phyloP scores from a whole-genome alignment of 2,888 invertebrate genomes.

The Agriopis aurantiaria region DNA sequence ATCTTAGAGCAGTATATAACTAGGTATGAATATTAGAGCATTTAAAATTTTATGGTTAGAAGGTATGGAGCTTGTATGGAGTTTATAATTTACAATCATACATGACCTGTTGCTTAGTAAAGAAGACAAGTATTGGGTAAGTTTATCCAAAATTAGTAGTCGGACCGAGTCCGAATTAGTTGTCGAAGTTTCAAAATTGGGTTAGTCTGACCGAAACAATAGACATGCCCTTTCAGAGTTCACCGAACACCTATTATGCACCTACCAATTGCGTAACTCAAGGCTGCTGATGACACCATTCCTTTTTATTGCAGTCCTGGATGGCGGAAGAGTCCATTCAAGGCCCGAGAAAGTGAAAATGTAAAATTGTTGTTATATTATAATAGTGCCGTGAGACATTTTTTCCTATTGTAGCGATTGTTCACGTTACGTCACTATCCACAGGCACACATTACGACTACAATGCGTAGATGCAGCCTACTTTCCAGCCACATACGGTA shows the following conservation, averaged over 20 bases:
- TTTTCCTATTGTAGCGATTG: slow-evolving; percentile 64
- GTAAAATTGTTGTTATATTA: slow-evolving; percentile 64
- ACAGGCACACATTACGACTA: slow-evolving; percentile 44
- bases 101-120: too few species aligned
- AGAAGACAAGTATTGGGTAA: not conserved
- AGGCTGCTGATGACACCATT: slow-evolving; percentile 45
- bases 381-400: slow-evolving; percentile 72
- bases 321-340: slow-evolving; percentile 62
- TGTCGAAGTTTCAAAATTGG: slow-evolving; percentile 26
- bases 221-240: slow-evolving; percentile 35
- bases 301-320: slow-evolving; percentile 50
- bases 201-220: slow-evolving; percentile 37
- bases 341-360: slow-evolving; percentile 74
- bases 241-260: slow-evolving; percentile 1
- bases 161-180: slow-evolving; percentile 23
- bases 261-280: slow-evolving; percentile 31
- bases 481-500: slow-evolving; percentile 21
- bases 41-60: too few species aligned
- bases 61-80: too few species aligned
- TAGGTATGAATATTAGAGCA: too few species aligned
- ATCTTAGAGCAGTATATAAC: too few species aligned
- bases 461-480: slow-evolving; percentile 22
- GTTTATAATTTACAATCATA: too few species aligned
- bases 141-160: slow-evolving; percentile 31
- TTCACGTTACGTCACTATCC: slow-evolving; percentile 58